These are phyloP conservation scores for Tringa solitaria DNA, from an alignment of 2,113 vertebrate species.

Conservation along the genomic window DNA sequence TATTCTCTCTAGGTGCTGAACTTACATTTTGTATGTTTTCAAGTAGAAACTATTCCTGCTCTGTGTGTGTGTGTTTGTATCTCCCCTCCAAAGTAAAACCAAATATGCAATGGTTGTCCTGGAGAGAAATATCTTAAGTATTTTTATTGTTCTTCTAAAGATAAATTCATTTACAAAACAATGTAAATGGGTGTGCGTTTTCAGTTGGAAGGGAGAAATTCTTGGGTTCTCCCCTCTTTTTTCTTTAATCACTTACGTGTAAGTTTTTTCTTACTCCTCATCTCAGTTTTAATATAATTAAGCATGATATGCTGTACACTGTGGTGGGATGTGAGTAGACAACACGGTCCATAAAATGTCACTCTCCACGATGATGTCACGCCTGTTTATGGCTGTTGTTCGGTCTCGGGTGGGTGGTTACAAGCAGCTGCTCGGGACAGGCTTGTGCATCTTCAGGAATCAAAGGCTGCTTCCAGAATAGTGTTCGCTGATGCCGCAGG, in stretches of 20 bases:
- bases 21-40: neutral
- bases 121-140: neutral
- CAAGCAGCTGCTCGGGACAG: neutral
- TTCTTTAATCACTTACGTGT: neutral
- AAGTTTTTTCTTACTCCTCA: neutral
- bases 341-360: neutral
- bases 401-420: neutral
- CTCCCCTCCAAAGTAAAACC: neutral
- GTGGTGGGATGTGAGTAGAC: neutral
- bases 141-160: constrained; percentile 35
- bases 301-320: neutral
- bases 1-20: neutral
- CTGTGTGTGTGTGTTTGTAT: neutral
- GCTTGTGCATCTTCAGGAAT: neutral
- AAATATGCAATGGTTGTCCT: neutral
- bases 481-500: neutral
- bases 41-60: neutral
- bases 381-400: neutral
- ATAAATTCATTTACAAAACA: constrained; percentile 46
- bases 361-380: neutral
- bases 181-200: constrained; percentile 45
- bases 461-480: neutral
- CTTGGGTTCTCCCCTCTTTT: neutral
- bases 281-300: neutral
- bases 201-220: neutral